Evolutionary conservation across 1,140 invertebrate genomes (phyloP).

Genomic region (Papilio dardanus): DNA sequence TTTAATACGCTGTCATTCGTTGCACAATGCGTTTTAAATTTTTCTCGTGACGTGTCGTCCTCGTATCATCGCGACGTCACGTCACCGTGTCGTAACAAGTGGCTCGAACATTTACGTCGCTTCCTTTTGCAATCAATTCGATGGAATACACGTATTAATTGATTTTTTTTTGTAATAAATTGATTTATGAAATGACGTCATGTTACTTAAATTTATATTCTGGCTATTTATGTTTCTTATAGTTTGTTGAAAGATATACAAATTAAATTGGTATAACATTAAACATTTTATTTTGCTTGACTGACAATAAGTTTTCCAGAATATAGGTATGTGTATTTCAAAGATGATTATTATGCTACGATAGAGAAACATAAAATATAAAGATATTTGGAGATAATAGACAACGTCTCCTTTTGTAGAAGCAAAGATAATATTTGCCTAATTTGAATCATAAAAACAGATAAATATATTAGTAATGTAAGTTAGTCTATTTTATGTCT

Average conservation of each 20-base stretch:
- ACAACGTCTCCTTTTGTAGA: not conserved
- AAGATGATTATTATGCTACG: no score
- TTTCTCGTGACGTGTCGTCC: not conserved
- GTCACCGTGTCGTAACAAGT: not conserved
- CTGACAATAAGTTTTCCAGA: no score
- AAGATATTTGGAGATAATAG: not conserved
- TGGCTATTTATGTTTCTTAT: no score
- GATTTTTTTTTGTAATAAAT: no score
- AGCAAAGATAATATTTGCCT: not conserved
- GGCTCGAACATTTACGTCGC: not conserved
- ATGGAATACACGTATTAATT: not conserved
- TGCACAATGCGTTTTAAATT: slow-evolving; percentile 26
- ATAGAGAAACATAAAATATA: no score
- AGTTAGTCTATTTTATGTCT: not conserved
- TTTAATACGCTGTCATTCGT: slow-evolving; percentile 24
- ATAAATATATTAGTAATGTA: not conserved
- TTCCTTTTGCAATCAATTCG: not conserved
- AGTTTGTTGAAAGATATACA: no score
- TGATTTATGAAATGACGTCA: no score
- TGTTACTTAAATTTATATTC: no score
- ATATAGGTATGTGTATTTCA: no score
- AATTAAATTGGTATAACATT: no score
- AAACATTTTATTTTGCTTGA: no score
- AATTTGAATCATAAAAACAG: not conserved
- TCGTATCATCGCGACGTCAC: not conserved